Evolutionary conservation across 2,797 vertebrate genomes (phyloP).

Genomic region (Chanos chanos): DNA sequence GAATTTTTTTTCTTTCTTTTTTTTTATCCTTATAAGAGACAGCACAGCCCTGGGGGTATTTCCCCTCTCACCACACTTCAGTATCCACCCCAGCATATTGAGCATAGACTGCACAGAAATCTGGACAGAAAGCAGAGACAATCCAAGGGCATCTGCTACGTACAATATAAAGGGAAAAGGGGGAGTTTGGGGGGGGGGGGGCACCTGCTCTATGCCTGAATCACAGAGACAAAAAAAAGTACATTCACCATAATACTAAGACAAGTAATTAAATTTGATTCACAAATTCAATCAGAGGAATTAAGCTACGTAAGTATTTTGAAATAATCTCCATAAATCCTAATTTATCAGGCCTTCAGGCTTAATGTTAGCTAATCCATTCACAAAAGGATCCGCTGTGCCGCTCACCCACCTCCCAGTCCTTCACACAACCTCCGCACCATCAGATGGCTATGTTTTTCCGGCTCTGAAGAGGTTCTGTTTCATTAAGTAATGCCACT

Average conservation of each 20-base stretch:
- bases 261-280: constrained; percentile 65
- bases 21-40: constrained; percentile 60
- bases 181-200: constrained; percentile 37
- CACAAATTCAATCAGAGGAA: constrained; percentile 67
- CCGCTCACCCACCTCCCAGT: constrained; percentile 60
- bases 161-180: constrained; percentile 52
- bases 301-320: constrained; percentile 56
- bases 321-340: constrained; percentile 75
- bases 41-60: constrained; percentile 58
- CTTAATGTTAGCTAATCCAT: constrained; percentile 73
- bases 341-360: constrained; percentile 70
- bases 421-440: constrained; percentile 66
- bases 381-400: constrained; percentile 67
- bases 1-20: constrained; percentile 48
- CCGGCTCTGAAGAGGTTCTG: not conserved
- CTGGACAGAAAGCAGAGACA: too few species aligned
- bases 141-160: too few species aligned
- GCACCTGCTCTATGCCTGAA: too few species aligned
- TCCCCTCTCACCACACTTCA: constrained; percentile 41
- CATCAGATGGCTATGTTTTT: constrained; percentile 40
- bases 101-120: constrained; percentile 38
- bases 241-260: constrained; percentile 60
- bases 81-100: constrained; percentile 34
- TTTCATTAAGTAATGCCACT: too few species aligned
- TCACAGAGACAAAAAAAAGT: constrained; percentile 34